Evolutionary conservation across 2,113 vertebrate species (phyloP), one percentile per base, ranked within the genome.

Genomic region (Dromas ardeola): DNA sequence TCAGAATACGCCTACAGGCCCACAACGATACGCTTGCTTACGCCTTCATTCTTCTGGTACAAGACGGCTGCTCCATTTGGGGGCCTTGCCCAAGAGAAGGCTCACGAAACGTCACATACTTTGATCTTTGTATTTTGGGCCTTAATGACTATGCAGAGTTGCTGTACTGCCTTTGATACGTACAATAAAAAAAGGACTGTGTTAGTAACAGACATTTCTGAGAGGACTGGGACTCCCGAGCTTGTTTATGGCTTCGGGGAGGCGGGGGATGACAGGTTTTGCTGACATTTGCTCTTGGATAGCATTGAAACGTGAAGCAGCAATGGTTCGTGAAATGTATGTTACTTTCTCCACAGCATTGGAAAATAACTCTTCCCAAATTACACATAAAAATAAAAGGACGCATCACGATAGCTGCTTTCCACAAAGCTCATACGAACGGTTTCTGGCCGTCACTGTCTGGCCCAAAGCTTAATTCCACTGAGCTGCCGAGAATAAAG

Each of bases 391-490:
- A 96, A 94, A 65, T 62, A 59, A 65, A 81, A 77, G 70, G 87
- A 55, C 0, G 3, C 27, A 83, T 62, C 40, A 9, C 17, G 82
- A 88, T 77, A 40, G 56, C 81, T 79, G 74, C 55, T 91, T 77
- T 90, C 58, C 6, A 3, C 81, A 93, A 62, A 93, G 73, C 84
- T 90, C 80, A 76, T 49, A 72, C 13, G 83, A 88, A 95, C 50
- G 69, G 79, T 47, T 93, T 83, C 53, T 65, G 77, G 79, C 36
- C 4, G 5, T 52, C 85, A 27, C 65, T 88, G 74, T 76, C 95
- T 95, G 89, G 70, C 42, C 74, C 73, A 93, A 93, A 95, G 74
- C 78, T 94, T 93, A 89, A 76, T 95, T 93, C 89, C 86, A 84
- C 63, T 81, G 72, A 92, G 76, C 72, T 86, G 65, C 76, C 4